phyloP scores from a whole-genome alignment of 2,888 invertebrate species.

The Nymphalis urticae region DNA sequence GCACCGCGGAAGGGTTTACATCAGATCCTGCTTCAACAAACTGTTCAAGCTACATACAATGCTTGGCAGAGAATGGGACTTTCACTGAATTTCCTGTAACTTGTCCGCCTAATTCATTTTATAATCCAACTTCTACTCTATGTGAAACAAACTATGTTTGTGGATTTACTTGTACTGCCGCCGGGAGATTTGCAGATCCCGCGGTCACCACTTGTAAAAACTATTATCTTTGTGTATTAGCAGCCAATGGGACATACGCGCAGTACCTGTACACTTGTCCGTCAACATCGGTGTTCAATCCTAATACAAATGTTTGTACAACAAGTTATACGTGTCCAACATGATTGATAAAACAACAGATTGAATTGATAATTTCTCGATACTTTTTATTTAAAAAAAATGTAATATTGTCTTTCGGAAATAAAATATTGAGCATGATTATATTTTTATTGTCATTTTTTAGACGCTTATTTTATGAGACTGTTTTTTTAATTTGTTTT shows the following conservation, averaged over 20 bases:
- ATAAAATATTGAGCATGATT: neutral
- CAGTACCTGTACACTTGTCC: conserved; percentile 69
- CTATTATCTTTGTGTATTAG: conserved; percentile 65
- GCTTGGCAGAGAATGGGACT: conserved; percentile 56
- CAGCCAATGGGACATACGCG: conserved; percentile 51
- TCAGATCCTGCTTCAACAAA: conserved; percentile 58
- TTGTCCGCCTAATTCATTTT: conserved; percentile 61
- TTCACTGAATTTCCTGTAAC: conserved; percentile 53
- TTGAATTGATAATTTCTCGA: neutral
- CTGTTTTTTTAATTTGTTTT: too few species aligned
- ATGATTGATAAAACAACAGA: conserved; percentile 14
- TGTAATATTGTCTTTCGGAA: neutral
- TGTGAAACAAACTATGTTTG: conserved; percentile 65
- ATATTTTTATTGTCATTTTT: neutral
- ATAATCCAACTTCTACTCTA: conserved; percentile 59
- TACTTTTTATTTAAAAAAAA: neutral
- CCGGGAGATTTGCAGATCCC: conserved; percentile 66
- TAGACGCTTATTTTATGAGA: neutral
- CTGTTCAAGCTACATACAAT: conserved; percentile 63
- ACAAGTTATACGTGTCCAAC: conserved; percentile 60
- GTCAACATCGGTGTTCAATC: conserved; percentile 66
- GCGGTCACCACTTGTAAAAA: conserved; percentile 64
- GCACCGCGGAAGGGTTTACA: conserved; percentile 60
- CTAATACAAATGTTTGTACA: conserved; percentile 60
- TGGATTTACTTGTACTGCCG: conserved; percentile 53